These are phyloP conservation scores for Rattus rattus DNA, from an alignment of 2,113 vertebrate genomes.

Conservation along the genomic window DNA sequence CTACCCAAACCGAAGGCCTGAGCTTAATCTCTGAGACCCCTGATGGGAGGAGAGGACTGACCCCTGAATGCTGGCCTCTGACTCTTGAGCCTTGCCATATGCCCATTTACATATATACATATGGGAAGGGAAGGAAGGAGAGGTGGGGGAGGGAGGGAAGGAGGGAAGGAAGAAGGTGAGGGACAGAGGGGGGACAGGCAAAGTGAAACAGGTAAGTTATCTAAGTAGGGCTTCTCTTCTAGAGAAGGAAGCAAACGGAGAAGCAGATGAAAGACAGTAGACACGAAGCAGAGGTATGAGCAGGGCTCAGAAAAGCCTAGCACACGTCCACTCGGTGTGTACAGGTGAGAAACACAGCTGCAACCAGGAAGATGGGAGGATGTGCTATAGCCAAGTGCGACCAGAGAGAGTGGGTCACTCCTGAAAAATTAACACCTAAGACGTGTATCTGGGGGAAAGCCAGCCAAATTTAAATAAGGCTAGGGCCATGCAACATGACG, in stretches of 20 bases:
- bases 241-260: not conserved
- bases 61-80: not conserved
- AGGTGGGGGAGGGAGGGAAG: not conserved
- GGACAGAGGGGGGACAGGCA: not conserved
- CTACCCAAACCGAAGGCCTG: not conserved
- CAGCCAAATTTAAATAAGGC: constrained; percentile 3
- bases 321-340: not conserved
- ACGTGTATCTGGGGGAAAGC: not conserved
- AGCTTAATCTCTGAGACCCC: no score
- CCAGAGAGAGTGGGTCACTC: not conserved
- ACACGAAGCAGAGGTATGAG: not conserved
- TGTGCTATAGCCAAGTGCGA: not conserved
- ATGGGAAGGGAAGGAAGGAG: no score
- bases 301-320: not conserved
- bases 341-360: not conserved
- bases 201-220: no score
- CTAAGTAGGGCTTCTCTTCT: not conserved
- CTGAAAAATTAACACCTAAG: not conserved
- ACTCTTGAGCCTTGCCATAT: not conserved
- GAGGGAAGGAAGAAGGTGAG: not conserved
- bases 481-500: not conserved
- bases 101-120: no score
- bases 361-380: not conserved
- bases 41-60: not conserved
- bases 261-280: not conserved